Conservation (phyloP, 1,140 invertebrate genomes). For the Panulirus ornatus region DNA sequence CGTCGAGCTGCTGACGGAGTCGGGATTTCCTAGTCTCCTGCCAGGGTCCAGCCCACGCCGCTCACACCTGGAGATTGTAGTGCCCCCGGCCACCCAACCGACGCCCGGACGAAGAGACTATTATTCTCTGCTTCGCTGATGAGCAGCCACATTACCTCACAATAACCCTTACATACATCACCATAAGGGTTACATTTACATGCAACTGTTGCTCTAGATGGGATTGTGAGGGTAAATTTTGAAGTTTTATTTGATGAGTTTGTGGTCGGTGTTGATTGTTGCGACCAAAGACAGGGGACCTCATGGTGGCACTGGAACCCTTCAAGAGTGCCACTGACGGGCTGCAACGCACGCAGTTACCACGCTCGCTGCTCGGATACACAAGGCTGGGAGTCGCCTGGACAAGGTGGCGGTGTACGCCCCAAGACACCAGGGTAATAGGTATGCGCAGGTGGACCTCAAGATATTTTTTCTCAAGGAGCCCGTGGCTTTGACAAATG, state of each 20-base stretch:
- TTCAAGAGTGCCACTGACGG: neutral
- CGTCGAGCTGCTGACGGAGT: neutral
- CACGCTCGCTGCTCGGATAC: neutral
- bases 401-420: neutral
- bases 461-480: constrained; percentile 68
- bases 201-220: constrained; percentile 49
- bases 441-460: constrained; percentile 60
- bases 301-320: constrained; percentile 45
- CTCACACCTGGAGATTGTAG: constrained; percentile 10
- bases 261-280: constrained; percentile 56
- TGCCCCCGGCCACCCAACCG: neutral
- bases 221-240: constrained; percentile 59
- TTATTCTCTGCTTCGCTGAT: neutral
- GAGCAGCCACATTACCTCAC: constrained; percentile 7
- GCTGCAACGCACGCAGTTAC: neutral
- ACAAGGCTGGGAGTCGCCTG: constrained; percentile 18
- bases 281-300: constrained; percentile 51
- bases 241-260: constrained; percentile 67
- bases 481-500: constrained; percentile 68
- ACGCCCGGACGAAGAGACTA: constrained; percentile 1
- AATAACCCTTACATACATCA: constrained; percentile 50
- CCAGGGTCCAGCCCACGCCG: neutral
- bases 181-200: constrained; percentile 58
- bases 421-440: constrained; percentile 13
- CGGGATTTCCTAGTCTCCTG: neutral